Evolutionary conservation across 2,113 vertebrate species (phyloP).

Genomic region (Sporophila hypoxantha): DNA sequence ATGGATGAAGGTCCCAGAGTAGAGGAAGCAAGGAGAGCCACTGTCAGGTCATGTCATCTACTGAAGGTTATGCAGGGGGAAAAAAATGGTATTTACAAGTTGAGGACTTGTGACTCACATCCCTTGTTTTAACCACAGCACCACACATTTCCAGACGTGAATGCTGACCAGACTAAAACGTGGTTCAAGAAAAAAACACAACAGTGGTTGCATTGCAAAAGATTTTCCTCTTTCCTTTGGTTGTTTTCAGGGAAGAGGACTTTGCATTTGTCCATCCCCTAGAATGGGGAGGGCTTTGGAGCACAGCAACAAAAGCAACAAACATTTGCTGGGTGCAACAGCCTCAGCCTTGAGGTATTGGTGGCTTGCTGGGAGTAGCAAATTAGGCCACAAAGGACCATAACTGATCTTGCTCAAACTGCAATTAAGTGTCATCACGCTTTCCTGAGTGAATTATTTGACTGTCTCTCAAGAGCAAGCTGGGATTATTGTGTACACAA

Average conservation of each 20-base stretch:
- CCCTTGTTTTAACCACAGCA: slow-evolving; percentile 36
- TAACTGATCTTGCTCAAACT: slow-evolving; percentile 19
- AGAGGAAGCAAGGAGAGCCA: background rate
- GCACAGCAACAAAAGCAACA: slow-evolving; percentile 39
- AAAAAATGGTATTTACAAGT: background rate
- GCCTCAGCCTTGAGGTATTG: background rate
- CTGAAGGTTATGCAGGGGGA: background rate
- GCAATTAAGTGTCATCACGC: background rate
- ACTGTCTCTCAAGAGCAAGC: background rate
- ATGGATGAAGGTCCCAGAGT: background rate
- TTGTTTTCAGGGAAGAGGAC: background rate
- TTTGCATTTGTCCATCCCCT: background rate
- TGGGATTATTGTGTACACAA: background rate
- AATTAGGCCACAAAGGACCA: slow-evolving; percentile 13
- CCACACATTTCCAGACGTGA: slow-evolving; percentile 27
- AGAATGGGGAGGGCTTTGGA: background rate
- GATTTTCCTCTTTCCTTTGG: background rate
- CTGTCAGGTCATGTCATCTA: background rate
- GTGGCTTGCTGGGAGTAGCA: background rate
- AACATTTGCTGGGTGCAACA: background rate
- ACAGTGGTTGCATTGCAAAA: background rate
- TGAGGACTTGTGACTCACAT: slow-evolving; percentile 31
- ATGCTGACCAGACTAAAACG: slow-evolving; percentile 34
- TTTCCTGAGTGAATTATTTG: slow-evolving; percentile 2
- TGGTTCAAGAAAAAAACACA: background rate